A percentile compares a stretch with the other conserved stretches of the same genome.
These are phyloP conservation scores for Ophraella communa DNA, from an alignment of 2,888 invertebrate species.

Conservation along the genomic window DNA sequence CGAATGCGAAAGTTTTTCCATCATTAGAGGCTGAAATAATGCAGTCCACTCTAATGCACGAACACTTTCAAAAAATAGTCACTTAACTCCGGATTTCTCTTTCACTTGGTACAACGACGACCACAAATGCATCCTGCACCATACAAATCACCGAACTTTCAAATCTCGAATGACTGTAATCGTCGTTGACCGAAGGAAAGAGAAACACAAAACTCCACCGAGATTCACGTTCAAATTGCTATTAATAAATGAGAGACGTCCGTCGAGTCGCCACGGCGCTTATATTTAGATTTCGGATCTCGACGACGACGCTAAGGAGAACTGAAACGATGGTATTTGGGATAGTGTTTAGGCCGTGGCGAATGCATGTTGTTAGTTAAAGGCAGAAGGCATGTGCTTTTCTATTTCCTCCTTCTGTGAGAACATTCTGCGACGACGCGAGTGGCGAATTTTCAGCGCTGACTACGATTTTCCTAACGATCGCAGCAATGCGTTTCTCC, in stretches of 20 bases:
- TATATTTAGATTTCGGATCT: conserved; percentile 44
- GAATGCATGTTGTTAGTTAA: conserved; percentile 37
- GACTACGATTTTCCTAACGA: conserved; percentile 45
- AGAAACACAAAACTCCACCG: conserved; percentile 42
- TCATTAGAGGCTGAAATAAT: conserved; percentile 48
- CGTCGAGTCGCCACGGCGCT: conserved; percentile 46
- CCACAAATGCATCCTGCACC: conserved; percentile 50
- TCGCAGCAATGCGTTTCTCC: conserved; percentile 44
- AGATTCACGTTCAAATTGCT: conserved; percentile 41
- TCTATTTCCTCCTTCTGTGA: conserved; percentile 29
- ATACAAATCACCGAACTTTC: conserved; percentile 23
- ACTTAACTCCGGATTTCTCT: conserved; percentile 15
- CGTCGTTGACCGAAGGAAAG: conserved; percentile 33
- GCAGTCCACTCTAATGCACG: conserved; percentile 34
- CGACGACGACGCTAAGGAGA: conserved; percentile 24
- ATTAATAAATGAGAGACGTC: conserved; percentile 49
- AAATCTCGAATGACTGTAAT: conserved; percentile 31
- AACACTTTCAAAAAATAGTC: conserved; percentile 15
- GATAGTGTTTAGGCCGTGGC: conserved; percentile 33
- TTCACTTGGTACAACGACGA: conserved; percentile 48
- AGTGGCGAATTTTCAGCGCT: conserved; percentile 39
- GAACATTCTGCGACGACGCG: conserved; percentile 32
- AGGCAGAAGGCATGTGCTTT: conserved; percentile 35
- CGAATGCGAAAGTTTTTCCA: conserved; percentile 50
- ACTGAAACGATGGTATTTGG: conserved; percentile 12